A percentile compares a stretch with the other conserved stretches of the same genome.
Conservation (phyloP, 2,888 invertebrate genomes). For the Deilephila porcellus region DNA sequence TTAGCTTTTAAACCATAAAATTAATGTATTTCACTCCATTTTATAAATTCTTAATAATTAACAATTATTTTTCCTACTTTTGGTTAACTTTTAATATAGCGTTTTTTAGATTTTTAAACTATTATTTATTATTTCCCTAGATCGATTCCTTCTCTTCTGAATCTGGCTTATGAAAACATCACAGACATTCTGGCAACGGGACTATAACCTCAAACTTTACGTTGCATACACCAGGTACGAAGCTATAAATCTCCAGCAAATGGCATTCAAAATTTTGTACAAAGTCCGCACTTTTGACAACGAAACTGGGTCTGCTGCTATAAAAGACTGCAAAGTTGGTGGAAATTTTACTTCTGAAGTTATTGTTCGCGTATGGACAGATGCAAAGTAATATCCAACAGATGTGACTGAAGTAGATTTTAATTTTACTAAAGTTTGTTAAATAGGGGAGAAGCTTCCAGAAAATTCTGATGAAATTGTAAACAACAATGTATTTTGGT, state of each 20-base stretch:
- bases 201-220: background rate
- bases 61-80: too few relatives aligned
- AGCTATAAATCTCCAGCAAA: background rate
- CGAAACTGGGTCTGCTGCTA: slow-evolving; percentile 4
- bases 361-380: slow-evolving; percentile 8
- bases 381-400: background rate
- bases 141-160: too few relatives aligned
- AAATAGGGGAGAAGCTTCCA: background rate
- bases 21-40: too few relatives aligned
- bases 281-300: background rate
- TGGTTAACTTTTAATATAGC: too few relatives aligned
- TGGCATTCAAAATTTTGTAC: slow-evolving; percentile 8
- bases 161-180: too few relatives aligned
- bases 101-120: too few relatives aligned
- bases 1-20: too few relatives aligned
- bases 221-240: background rate
- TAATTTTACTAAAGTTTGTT: background rate
- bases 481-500: too few relatives aligned
- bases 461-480: too few relatives aligned
- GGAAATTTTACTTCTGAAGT: slow-evolving; percentile 9
- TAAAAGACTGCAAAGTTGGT: slow-evolving; percentile 19
- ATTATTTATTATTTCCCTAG: too few relatives aligned
- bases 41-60: too few relatives aligned
- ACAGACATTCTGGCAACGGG: too few relatives aligned
- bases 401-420: background rate